Percentiles rank a stretch among this genome's conserved stretches.
phyloP scores from a whole-genome alignment of 2,888 invertebrate genomes.

The Oasisia sp. region DNA sequence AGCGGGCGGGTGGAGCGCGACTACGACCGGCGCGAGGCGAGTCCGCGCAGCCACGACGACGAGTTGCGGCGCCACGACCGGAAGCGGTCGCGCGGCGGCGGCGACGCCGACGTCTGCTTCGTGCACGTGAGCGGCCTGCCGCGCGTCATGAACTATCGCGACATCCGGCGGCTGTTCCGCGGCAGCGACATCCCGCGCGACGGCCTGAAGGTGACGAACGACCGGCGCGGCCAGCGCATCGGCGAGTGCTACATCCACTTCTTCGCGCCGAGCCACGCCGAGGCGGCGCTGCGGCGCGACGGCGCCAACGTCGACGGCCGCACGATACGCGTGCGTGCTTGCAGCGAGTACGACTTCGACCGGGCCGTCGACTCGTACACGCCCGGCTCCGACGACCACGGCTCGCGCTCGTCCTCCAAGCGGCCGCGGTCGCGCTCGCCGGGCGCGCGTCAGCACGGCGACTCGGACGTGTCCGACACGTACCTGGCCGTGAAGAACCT shows the following conservation, averaged over 20 bases:
- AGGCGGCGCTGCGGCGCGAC: slow-evolving; percentile 75
- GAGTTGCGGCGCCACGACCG: neutral
- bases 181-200: slow-evolving; percentile 81
- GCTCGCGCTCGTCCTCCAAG: slow-evolving; percentile 19
- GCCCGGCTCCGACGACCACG: slow-evolving; percentile 23
- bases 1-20: neutral
- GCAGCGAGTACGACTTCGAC: slow-evolving; percentile 80
- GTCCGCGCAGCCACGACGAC: neutral
- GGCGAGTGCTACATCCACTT: slow-evolving; percentile 84
- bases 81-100: neutral
- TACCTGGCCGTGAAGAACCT: slow-evolving; percentile 40
- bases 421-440: slow-evolving; percentile 33
- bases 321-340: slow-evolving; percentile 74
- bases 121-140: slow-evolving; percentile 81
- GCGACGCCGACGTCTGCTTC: slow-evolving; percentile 30
- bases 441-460: slow-evolving; percentile 8
- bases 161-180: slow-evolving; percentile 84
- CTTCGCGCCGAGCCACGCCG: slow-evolving; percentile 76
- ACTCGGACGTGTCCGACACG: neutral
- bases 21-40: neutral
- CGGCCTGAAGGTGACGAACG: slow-evolving; percentile 87
- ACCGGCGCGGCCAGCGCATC: slow-evolving; percentile 80
- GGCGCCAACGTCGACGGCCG: slow-evolving; percentile 76
- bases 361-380: slow-evolving; percentile 74
- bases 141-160: slow-evolving; percentile 78